Conservation (phyloP, 2,113 vertebrate genomes). For the Spea bombifrons region DNA sequence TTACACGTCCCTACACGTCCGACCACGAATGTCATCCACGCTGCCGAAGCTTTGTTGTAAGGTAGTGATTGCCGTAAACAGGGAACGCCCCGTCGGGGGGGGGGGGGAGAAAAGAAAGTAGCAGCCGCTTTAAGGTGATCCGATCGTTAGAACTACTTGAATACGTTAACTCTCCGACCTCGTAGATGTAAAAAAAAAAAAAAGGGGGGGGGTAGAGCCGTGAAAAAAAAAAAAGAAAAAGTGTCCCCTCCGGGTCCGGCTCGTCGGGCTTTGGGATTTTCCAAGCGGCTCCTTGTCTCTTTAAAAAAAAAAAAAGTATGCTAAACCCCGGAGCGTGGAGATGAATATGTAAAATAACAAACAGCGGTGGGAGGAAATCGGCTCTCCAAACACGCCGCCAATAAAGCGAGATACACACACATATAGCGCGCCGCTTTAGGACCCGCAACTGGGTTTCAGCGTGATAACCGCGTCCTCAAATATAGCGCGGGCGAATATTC, state of each 20-base stretch:
- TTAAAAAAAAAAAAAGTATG: conserved; percentile 37
- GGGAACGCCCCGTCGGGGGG: conserved; percentile 33
- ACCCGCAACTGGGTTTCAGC: not conserved
- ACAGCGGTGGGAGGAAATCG: conserved; percentile 35
- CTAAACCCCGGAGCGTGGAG: conserved; percentile 31
- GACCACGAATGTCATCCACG: conserved; percentile 33
- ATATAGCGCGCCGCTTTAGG: not conserved
- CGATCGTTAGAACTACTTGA: conserved; percentile 7
- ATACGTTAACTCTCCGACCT: not conserved
- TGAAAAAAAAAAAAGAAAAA: not conserved
- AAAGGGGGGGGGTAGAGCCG: not conserved
- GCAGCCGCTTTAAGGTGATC: conserved; percentile 2
- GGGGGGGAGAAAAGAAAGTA: not conserved
- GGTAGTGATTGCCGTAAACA: conserved; percentile 19
- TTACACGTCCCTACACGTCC: conserved; percentile 37
- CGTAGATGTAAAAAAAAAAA: not conserved
- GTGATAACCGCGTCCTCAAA: not conserved
- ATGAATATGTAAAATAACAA: conserved; percentile 44
- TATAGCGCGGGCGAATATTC: no score
- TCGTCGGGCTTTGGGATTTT: not conserved
- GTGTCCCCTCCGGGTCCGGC: not conserved
- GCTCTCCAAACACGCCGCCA: conserved; percentile 1
- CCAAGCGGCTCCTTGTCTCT: conserved; percentile 18
- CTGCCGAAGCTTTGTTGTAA: conserved; percentile 41
- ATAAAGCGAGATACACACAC: not conserved